Evolutionary conservation across 2,113 vertebrate species (phyloP), one percentile per base, ranked within the genome.

Genomic region (Sisor rabdophorus): DNA sequence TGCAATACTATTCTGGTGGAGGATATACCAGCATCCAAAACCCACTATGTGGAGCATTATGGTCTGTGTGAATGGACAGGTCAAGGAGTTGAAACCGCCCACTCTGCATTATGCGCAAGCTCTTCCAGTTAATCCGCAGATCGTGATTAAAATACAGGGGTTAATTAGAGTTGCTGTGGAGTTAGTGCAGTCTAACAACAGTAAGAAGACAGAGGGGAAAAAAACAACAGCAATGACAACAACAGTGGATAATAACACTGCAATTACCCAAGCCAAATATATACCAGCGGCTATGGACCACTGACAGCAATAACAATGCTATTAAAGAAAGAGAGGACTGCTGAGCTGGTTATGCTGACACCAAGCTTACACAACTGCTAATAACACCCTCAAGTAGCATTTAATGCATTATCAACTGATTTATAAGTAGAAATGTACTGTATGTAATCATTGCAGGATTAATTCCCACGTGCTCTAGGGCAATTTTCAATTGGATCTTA

Each of bases 241-340:
- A 84, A 79, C 80, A 71, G 75, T 71, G 68, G 74, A 84, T 84
- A 83, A 83, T 80, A 84, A 78, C 80, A 71, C 74, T n/a, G 67
- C 83, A 84, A 84, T 84, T 81, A 84, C 77, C 77, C 58, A 44
- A 75, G 83, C 83, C 77, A 81, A 81, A 84, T 84, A 84, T 80
- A 81, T 67, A 81, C 80, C 77, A 59, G 70, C 54, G 75, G 78
- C 73, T 71, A 81, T 71, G 80, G 77, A 76, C 64, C 79, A 59
- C 74, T 78, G 78, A 77, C 77, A 67, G 77, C 80, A 77, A 79
- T 70, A 61, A 83, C 78, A 80, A 72, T 40, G 61, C 75, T 71
- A 84, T 84, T 84, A 84, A 84, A 84, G 58, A 15, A 7, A 79
- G 72, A 50, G 76, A 12, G 48, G 67, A 72, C 68, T 64, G 76